A percentile compares a stretch with the other conserved stretches of the same genome.
These are phyloP conservation scores for Danaus chrysippus DNA, from an alignment of 2,888 invertebrate species.

Conservation along the genomic window DNA sequence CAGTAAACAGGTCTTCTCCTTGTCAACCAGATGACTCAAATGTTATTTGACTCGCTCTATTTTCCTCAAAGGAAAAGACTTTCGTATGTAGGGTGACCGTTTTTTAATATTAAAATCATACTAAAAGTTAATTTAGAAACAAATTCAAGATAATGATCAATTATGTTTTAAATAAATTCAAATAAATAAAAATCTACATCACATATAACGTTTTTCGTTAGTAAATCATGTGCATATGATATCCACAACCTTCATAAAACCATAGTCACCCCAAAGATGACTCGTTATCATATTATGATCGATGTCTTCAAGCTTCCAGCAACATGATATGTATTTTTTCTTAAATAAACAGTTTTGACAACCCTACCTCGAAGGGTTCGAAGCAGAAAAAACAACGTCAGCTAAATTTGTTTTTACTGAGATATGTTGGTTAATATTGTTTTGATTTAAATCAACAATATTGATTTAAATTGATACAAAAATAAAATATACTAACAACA, in stretches of 20 bases:
- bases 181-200: too few relatives aligned
- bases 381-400: constrained; percentile 9
- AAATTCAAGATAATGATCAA: too few relatives aligned
- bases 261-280: constrained; percentile 26
- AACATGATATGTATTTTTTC: constrained; percentile 31
- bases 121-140: not conserved
- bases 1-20: constrained; percentile 21
- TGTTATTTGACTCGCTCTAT: constrained; percentile 34
- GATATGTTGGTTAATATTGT: not conserved
- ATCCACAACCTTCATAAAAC: not conserved
- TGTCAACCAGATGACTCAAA: constrained; percentile 21
- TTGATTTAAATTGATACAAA: too few relatives aligned
- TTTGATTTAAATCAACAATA: not conserved
- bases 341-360: constrained; percentile 27
- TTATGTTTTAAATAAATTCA: too few relatives aligned
- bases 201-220: too few relatives aligned
- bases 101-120: not conserved
- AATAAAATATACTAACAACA: too few relatives aligned
- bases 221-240: not conserved
- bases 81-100: constrained; percentile 25
- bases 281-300: constrained; percentile 34
- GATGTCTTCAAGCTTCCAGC: constrained; percentile 29
- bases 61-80: constrained; percentile 36
- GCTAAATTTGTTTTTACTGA: not conserved
- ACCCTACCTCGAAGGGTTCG: constrained; percentile 16